Evolutionary conservation across 2,797 vertebrate species (phyloP), one percentile per base, ranked within the genome.

Genomic region (Prunella strophiata): DNA sequence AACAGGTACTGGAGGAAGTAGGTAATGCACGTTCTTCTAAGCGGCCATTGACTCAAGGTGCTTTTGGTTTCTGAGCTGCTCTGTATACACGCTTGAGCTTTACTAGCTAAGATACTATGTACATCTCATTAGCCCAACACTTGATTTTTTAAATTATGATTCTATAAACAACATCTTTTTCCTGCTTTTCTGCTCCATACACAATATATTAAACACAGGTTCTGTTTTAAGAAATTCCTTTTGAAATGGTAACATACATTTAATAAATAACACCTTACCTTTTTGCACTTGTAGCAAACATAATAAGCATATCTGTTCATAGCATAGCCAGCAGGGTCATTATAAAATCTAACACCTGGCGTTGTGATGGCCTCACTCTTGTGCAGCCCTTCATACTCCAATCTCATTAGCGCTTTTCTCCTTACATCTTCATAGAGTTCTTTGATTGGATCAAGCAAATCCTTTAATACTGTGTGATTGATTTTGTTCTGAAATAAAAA

Each of bases 221-320:
- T 92, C 40, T 62, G 27, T 42, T 61, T 30, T n/a, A 80, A 73
- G 38, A 79, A 65, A 47, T 50, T 48, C 77, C 55, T 87, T 67
- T 45, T 57, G 38, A 55, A 89, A 78, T 22, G 6, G 1, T 20
- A 51, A 42, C 32, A 20, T 50, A 36, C 12, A 75, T 52, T 79
- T 54, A 47, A 25, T 9, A 43, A 89, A 67, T 42, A 61, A 43
- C 15, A 21, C 25, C 96, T 17, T 98, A 99, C 99, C 99, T 99
- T 99, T 97, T 99, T 99, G 98, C 99, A 99, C 96, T 99, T 99
- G 98, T 98, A 99, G 98, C 99, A 99, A 93, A 99, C 99, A 48
- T 99, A 99, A 95, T 99, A 99, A 75, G 99, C 99, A 0, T 99
- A 99, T 99, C 99, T 98, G 96, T 99, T 99, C 99, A 99, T 99